A percentile compares a stretch with the other conserved stretches of the same genome.
These are phyloP conservation scores for Hypocryptadius cinnamomeus DNA, from an alignment of 2,113 vertebrate species.

Conservation along the genomic window DNA sequence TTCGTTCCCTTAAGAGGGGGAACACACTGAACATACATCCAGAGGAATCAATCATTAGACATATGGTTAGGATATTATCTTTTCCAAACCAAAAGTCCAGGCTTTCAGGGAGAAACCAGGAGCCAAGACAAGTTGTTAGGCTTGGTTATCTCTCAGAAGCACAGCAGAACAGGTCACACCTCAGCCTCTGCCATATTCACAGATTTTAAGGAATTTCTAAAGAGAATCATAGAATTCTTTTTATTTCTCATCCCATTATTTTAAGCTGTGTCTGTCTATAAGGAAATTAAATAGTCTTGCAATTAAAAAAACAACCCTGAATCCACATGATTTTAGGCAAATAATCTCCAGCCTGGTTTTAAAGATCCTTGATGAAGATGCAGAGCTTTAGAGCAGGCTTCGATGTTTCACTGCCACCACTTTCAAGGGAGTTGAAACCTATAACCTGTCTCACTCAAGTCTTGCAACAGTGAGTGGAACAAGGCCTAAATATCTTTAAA, in stretches of 20 bases:
- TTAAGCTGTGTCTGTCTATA: neutral
- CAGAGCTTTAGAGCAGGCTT: neutral
- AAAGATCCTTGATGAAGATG: neutral
- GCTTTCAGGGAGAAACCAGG: neutral
- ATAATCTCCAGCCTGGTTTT: neutral
- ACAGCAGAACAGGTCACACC: neutral
- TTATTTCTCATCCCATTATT: neutral
- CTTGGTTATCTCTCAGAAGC: neutral
- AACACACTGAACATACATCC: neutral
- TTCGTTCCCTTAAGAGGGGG: slow-evolving; percentile 4
- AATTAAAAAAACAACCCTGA: neutral
- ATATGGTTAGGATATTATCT: slow-evolving; percentile 33
- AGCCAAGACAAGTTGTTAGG: neutral
- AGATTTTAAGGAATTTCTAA: neutral
- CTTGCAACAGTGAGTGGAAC: neutral
- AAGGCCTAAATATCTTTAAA: slow-evolving; percentile 6
- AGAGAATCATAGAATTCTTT: neutral
- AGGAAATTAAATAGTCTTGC: neutral
- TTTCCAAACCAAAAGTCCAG: neutral
- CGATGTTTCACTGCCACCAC: neutral
- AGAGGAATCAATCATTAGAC: slow-evolving; percentile 18
- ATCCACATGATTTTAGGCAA: neutral
- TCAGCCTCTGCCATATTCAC: neutral
- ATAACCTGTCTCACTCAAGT: neutral
- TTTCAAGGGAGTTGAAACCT: neutral